Evolutionary conservation across 2,888 invertebrate species (phyloP).

Genomic region (Macrophya alboannulata): DNA sequence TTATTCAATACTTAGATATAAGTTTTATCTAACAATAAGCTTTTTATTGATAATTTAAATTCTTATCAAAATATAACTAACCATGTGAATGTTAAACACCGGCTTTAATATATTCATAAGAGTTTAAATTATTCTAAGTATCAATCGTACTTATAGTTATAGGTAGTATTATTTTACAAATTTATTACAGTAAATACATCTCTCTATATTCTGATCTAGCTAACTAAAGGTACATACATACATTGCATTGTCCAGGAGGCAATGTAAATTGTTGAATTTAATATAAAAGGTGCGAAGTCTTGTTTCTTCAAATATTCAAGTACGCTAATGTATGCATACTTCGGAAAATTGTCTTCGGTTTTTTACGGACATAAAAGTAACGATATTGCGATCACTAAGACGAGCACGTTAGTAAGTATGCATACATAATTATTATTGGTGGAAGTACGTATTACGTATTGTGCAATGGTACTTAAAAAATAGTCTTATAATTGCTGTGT

Average conservation of each 20-base stretch:
- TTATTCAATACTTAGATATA: background rate
- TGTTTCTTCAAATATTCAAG: background rate
- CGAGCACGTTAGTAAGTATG: background rate
- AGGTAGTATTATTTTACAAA: background rate
- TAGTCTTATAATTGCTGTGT: slow-evolving; percentile 35
- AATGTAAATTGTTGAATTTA: background rate
- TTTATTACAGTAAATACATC: background rate
- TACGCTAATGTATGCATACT: background rate
- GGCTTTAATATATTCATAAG: slow-evolving; percentile 6
- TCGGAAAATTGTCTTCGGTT: background rate
- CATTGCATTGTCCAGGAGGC: background rate
- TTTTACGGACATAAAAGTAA: background rate
- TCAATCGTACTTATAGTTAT: background rate
- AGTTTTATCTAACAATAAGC: slow-evolving; percentile 11
- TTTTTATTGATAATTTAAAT: background rate
- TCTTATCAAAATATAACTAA: background rate
- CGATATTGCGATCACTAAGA: slow-evolving; percentile 2
- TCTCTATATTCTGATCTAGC: background rate
- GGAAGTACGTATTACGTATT: slow-evolving; percentile 16
- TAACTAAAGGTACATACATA: background rate
- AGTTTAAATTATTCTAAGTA: background rate
- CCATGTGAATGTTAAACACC: background rate
- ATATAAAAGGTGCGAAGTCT: slow-evolving; percentile 11
- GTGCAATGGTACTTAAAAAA: slow-evolving; percentile 31
- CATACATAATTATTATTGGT: slow-evolving; percentile 5